Conservation (phyloP, 2,113 vertebrate genomes). For the Psilopogon haemacephalus region DNA sequence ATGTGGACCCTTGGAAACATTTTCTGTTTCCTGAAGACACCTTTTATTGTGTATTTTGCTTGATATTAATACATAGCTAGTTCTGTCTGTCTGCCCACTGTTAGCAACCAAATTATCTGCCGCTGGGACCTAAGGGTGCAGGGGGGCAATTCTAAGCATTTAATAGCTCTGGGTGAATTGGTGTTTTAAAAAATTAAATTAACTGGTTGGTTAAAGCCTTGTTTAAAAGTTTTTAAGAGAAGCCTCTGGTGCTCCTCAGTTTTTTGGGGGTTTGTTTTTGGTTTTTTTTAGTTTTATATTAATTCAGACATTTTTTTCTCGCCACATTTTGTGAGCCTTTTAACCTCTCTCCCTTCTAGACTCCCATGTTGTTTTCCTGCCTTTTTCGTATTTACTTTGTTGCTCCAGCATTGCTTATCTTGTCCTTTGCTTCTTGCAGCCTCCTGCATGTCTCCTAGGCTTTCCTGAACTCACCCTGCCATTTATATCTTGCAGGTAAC, state of each 20-base stretch:
- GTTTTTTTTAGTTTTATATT: not conserved
- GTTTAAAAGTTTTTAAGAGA: not conserved
- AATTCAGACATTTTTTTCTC: not conserved
- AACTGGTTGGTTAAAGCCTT: not conserved
- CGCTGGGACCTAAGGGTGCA: not conserved
- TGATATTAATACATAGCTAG: not conserved
- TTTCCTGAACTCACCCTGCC: conserved; percentile 34
- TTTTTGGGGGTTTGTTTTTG: too few species aligned
- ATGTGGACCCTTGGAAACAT: not conserved
- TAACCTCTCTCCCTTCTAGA: not conserved
- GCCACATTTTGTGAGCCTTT: not conserved
- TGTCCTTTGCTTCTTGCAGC: not conserved
- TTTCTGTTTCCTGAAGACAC: not conserved
- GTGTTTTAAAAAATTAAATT: not conserved
- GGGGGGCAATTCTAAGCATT: not conserved
- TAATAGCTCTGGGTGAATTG: not conserved
- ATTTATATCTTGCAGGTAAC: conserved; percentile 82
- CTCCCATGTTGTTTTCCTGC: not conserved
- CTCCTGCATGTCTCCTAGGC: not conserved
- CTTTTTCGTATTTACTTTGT: not conserved
- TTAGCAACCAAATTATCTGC: not conserved
- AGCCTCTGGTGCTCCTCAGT: not conserved
- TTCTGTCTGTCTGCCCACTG: not conserved
- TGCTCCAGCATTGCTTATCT: not conserved
- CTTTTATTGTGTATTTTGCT: not conserved